Conservation (phyloP, 2,797 vertebrate genomes). For the Muraenolepis orangiensis region DNA sequence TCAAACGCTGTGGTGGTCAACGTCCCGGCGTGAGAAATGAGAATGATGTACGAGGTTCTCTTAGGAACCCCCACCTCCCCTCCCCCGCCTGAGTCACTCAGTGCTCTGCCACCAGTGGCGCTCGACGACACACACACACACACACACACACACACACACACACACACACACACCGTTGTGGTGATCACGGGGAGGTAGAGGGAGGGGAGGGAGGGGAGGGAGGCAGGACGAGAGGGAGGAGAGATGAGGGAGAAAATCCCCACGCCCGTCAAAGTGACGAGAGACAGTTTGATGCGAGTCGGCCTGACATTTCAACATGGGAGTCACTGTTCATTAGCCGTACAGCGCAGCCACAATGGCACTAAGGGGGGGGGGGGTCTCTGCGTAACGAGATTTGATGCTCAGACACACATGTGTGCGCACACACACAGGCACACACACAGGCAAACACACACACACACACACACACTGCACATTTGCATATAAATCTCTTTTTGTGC, state of each 20-base stretch:
- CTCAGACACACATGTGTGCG: neutral
- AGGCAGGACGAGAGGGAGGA: neutral
- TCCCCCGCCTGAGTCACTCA: neutral
- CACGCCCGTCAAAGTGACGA: slow-evolving; percentile 47
- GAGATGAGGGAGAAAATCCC: slow-evolving; percentile 5
- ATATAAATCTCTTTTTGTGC: slow-evolving; percentile 4
- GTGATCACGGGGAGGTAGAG: neutral
- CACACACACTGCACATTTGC: slow-evolving; percentile 25
- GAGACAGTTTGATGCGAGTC: slow-evolving; percentile 27
- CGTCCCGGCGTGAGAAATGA: slow-evolving; percentile 38
- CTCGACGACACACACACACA: neutral
- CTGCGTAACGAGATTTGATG: slow-evolving; percentile 40
- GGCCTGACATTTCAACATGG: slow-evolving; percentile 60
- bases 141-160: neutral
- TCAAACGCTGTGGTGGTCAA: slow-evolving; percentile 35
- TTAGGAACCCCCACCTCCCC: slow-evolving; percentile 19
- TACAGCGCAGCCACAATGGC: slow-evolving; percentile 18
- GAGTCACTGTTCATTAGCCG: slow-evolving; percentile 50
- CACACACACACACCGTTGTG: neutral
- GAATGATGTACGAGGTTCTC: slow-evolving; percentile 50
- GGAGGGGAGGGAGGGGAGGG: too few relatives aligned
- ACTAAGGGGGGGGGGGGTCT: slow-evolving; percentile 9
- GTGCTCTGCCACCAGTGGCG: neutral
- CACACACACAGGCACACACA: slow-evolving; percentile 13
- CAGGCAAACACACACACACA: slow-evolving; percentile 4